Evolutionary conservation across 30 jellyfish, hydroid and myxozoan genomes (phyloP), one percentile per base, ranked within the genome.

Genomic region (Nemopilema nomurai): DNA sequence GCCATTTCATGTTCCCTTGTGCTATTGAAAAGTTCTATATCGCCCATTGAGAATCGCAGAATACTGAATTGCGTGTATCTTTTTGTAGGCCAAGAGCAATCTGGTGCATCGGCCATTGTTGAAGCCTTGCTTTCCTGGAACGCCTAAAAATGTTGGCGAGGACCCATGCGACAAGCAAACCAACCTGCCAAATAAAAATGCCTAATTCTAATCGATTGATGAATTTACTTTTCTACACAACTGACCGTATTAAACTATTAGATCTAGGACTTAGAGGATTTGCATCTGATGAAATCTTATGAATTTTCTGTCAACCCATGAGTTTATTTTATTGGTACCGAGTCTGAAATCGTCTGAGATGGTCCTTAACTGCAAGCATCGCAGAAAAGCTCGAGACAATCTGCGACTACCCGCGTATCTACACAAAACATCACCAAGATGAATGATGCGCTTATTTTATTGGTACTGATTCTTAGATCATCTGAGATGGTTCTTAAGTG

Each of bases 81-180:
- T 52, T 18, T 78, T 67, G 31, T 29, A 80, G 89, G 71, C 20
- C 16, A 80, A 49, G 49, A 28, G 75, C 51, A 51, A 67, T n/a
- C 4, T 74, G 25, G 76, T 72, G 87, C 81, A 84, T 25, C 87
- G 93, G 23, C 65, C 82, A 27, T 18, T 24, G 8, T 72, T 84
- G 41, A 84, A 84, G 76, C 93, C 93, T 18, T 84, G 93, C 62
- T 84, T 84, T 74, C 93, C 93, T 32, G 93, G 93, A 41, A 63
- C 82, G 19, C 87, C 93, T 22, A 65, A 84, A 51, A 20, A 33
- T 1, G 68, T 26, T 8, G 79, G 51, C 26, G 93, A 74, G 30
- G 82, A 84, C 22, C 76, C 85, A 30, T 84, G 93, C 67, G 51
- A 66, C 19, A 84, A 84, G 67, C 93, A 75, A 57, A 26, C 74